Evolutionary conservation across 1,140 invertebrate genomes (phyloP), one percentile per base, ranked within the genome.

Genomic region (Tetramorium parvispinum): DNA sequence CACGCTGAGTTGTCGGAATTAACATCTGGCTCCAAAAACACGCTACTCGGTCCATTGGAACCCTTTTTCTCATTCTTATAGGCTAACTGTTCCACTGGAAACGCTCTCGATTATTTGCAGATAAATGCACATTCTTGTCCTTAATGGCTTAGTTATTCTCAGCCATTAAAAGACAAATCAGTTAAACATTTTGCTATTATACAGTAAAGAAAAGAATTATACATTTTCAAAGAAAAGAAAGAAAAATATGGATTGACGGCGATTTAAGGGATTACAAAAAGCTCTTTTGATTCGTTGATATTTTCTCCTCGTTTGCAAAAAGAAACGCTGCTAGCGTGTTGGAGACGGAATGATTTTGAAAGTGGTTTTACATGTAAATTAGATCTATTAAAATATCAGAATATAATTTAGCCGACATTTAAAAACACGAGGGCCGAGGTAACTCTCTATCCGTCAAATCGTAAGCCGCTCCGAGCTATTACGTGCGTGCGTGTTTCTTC

Each of bases 401-500:
- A 83, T 83, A 83, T 66, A 73, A 55, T 55, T 83, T 88, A 93
- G 81, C 86, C 87, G 83, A 88, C 91, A 90, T 92, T 89, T 90
- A 93, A 92, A 93, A 91, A 94, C 89, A 93, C 88, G 91, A 90
- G 90, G 90, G 90, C 85, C 75, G 85, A 49, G 13, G 71, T 87
- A 81, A 83, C 89, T 63, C 76, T 87, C 82, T 77, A 83, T 91
- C 75, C 76, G 55, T 76, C 87, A 68, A 70, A 57, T 88, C 85
- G 88, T 81, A 92, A 92, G 86, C 91, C 85, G 92, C 91, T 78
- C 86, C 75, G 68, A 43, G 85, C 88, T 85, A 89, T 89, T 87
- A 92, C 91, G 92, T 92, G 93, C 93, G 94, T 93, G 94, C 94
- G 93, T 94, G 93, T 91, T 88, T 94, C 92, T 94, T 94, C 93